phyloP scores from a whole-genome alignment of 2,888 invertebrate genomes.

The Stomorhina lunata region DNA sequence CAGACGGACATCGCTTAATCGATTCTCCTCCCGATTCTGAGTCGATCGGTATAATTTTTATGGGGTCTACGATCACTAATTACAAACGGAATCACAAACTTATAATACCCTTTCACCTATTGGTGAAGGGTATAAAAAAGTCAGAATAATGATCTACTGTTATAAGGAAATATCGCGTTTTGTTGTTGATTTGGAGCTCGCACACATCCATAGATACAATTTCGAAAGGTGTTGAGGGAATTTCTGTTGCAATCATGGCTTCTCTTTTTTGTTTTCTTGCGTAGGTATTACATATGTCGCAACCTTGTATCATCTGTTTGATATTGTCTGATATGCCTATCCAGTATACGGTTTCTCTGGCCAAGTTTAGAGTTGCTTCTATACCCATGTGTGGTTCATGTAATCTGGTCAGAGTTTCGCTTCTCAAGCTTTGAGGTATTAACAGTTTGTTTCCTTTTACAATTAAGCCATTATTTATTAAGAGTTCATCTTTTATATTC shows the following conservation, averaged over 20 bases:
- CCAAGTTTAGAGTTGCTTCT: slow-evolving; percentile 28
- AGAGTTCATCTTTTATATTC: slow-evolving; percentile 19
- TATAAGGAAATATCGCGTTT: slow-evolving; percentile 36
- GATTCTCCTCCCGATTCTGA: no score
- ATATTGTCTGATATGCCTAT: slow-evolving; percentile 11
- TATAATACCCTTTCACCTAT: no score
- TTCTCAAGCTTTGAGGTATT: slow-evolving; percentile 34
- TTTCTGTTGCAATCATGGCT: slow-evolving; percentile 7
- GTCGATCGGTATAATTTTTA: no score
- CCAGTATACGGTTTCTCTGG: slow-evolving; percentile 43
- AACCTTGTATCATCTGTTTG: not conserved
- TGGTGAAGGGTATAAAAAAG: no score
- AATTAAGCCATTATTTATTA: slow-evolving; percentile 6
- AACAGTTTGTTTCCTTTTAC: slow-evolving; percentile 15
- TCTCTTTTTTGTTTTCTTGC: slow-evolving; percentile 11
- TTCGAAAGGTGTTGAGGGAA: slow-evolving; percentile 47
- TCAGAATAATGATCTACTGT: slow-evolving; percentile 55
- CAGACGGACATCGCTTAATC: no score
- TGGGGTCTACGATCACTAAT: no score
- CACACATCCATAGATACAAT: slow-evolving; percentile 47
- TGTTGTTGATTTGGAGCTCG: slow-evolving; percentile 22
- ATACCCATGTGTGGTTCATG: slow-evolving; percentile 18
- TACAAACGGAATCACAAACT: no score
- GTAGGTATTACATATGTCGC: slow-evolving; percentile 9
- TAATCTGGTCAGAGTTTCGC: not conserved